Conservation (phyloP, 2,888 invertebrate species). For the Nephrotoma flavescens region DNA sequence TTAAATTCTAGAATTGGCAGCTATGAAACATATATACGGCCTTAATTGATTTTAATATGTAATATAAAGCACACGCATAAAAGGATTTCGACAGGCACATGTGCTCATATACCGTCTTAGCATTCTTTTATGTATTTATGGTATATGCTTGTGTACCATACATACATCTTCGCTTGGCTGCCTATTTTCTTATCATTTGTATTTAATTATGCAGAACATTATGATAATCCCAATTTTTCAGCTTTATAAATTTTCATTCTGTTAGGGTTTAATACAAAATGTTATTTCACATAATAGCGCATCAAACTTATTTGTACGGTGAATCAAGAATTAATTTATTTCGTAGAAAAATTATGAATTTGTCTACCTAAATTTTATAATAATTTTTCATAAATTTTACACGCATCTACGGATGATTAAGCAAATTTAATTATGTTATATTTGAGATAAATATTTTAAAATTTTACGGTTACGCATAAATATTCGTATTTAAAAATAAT, state of each 20-base stretch:
- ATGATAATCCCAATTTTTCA: not conserved
- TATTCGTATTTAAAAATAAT: too few species aligned
- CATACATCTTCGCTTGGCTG: not conserved
- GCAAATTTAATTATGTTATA: not conserved
- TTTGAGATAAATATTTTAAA: not conserved
- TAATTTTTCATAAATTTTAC: not conserved
- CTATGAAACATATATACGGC: not conserved
- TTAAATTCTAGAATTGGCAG: not conserved
- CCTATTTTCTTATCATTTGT: not conserved
- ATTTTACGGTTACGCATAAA: not conserved
- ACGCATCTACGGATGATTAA: not conserved
- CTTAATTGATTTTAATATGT: not conserved
- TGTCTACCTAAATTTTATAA: not conserved
- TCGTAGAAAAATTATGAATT: not conserved
- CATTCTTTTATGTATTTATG: not conserved
- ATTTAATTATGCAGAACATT: not conserved
- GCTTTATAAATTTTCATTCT: not conserved
- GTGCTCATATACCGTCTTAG: not conserved
- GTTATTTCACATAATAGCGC: not conserved
- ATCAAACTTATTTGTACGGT: not conserved
- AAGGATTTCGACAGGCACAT: not conserved
- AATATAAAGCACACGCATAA: not conserved
- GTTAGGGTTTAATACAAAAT: not conserved
- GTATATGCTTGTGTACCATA: not conserved
- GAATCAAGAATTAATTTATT: not conserved